phyloP scores from a whole-genome alignment of 2,113 vertebrate species.

The Chlorocebus sabaeus region DNA sequence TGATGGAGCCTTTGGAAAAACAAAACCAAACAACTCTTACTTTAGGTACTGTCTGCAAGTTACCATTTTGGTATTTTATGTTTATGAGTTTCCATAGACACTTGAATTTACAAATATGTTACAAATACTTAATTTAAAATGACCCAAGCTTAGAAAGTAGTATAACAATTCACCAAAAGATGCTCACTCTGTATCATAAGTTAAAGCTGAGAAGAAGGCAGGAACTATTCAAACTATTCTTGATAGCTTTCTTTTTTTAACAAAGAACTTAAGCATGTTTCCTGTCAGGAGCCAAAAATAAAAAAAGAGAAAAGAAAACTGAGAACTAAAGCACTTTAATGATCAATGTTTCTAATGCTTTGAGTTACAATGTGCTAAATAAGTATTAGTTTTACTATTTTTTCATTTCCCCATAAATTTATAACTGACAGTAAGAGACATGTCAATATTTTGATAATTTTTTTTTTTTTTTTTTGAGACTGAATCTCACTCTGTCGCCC shows the following conservation, averaged over 20 bases:
- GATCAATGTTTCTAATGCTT: background rate
- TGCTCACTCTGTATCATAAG: background rate
- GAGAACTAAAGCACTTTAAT: background rate
- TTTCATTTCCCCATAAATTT: background rate
- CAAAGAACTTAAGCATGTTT: background rate
- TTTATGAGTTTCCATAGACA: background rate
- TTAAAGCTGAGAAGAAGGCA: background rate
- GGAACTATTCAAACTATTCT: background rate
- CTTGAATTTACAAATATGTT: background rate
- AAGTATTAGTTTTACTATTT: background rate
- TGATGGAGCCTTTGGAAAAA: no score
- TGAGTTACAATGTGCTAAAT: background rate
- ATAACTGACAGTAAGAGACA: background rate
- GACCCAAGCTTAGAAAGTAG: background rate
- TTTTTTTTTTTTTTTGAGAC: background rate
- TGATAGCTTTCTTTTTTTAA: background rate
- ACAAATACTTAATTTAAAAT: background rate
- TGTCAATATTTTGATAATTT: background rate
- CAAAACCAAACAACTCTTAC: background rate
- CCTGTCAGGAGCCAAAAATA: no score
- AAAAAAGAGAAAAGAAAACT: no score
- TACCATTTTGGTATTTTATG: conserved; percentile 12
- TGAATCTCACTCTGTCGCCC: no score
- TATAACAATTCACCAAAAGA: background rate
- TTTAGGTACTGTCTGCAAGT: background rate